phyloP scores from a whole-genome alignment of 2,888 invertebrate species.

The Coenonympha glycerion region DNA sequence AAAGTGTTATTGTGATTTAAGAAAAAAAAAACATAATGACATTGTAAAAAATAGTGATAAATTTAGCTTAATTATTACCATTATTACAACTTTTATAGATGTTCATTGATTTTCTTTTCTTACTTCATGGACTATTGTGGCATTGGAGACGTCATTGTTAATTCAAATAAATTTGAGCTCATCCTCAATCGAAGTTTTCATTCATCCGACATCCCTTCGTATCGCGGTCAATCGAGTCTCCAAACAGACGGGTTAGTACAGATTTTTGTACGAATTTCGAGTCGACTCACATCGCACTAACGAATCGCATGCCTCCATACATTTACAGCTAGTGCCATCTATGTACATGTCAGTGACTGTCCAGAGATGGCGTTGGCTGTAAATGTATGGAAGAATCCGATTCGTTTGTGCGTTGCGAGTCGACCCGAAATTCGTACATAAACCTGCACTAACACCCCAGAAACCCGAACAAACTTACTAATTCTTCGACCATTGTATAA shows the following conservation, averaged over 20 bases:
- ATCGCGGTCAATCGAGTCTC: slow-evolving; percentile 28
- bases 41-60: slow-evolving; percentile 76
- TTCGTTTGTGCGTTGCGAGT: too few relatives aligned
- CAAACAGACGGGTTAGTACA: too few relatives aligned
- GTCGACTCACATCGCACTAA: too few relatives aligned
- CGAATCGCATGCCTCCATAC: too few relatives aligned
- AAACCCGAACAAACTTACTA: slow-evolving; percentile 26
- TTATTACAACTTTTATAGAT: slow-evolving; percentile 77
- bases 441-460: too few relatives aligned
- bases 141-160: slow-evolving; percentile 76
- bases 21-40: slow-evolving; percentile 69
- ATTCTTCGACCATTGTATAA: slow-evolving; percentile 20
- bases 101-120: slow-evolving; percentile 73
- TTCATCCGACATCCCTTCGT: slow-evolving; percentile 48
- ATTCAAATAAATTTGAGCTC: slow-evolving; percentile 75
- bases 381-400: too few relatives aligned
- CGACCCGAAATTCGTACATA: too few relatives aligned
- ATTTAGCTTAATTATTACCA: slow-evolving; percentile 74
- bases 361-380: too few relatives aligned
- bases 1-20: slow-evolving; percentile 76
- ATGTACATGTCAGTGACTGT: too few relatives aligned
- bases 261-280: too few relatives aligned
- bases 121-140: slow-evolving; percentile 72
- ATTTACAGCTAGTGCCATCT: too few relatives aligned
- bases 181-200: slow-evolving; percentile 72